phyloP scores from a whole-genome alignment of 2,113 vertebrate genomes.

The Vulpes lagopus region DNA sequence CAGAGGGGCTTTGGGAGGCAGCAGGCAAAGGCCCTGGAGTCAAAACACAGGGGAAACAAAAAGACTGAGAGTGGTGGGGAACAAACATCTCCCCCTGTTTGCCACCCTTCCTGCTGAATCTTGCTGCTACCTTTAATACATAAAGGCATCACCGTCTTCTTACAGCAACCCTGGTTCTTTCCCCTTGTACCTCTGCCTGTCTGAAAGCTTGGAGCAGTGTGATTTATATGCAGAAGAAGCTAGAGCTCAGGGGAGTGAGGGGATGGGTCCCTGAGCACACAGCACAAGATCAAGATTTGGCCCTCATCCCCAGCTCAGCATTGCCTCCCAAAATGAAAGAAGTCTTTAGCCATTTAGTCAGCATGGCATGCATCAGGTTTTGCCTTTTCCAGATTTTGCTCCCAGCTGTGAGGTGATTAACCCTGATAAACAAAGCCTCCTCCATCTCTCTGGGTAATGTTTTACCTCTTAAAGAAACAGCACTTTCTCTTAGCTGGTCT shows the following conservation, averaged over 20 bases:
- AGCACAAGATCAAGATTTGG: not conserved
- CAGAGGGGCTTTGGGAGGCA: not conserved
- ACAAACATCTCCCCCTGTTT: not conserved
- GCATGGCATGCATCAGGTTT: fast-evolving
- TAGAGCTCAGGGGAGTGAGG: not conserved
- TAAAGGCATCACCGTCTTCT: not conserved
- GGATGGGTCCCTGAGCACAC: not conserved
- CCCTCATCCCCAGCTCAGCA: not conserved
- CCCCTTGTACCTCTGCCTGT: too few relatives aligned
- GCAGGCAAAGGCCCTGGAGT: not conserved
- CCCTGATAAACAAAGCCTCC: not conserved
- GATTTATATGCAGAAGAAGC: not conserved
- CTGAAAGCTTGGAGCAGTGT: not conserved
- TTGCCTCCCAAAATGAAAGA: not conserved
- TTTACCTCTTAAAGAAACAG: not conserved
- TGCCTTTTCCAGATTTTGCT: not conserved
- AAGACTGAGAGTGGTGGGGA: not conserved
- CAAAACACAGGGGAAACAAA: not conserved
- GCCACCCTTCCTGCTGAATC: not conserved
- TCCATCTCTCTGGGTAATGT: not conserved
- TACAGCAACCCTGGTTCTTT: not conserved
- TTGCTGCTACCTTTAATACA: not conserved
- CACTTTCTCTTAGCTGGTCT: not conserved
- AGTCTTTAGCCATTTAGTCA: fast-evolving
- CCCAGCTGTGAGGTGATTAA: too few relatives aligned